Conservation (phyloP, 2,888 invertebrate genomes). For the Imbricaverruca yamaguchii region DNA sequence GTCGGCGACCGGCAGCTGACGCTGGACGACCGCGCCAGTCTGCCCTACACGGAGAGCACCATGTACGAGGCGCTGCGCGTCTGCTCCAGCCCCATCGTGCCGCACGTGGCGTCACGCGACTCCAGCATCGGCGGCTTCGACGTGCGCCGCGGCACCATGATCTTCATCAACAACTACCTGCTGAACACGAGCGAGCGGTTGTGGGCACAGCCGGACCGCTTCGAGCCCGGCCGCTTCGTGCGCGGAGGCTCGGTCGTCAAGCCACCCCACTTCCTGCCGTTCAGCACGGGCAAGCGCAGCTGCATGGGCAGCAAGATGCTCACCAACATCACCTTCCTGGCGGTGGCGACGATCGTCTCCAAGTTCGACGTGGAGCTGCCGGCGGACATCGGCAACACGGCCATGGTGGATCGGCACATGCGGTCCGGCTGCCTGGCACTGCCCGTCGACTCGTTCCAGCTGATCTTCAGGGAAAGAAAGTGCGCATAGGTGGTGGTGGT, state of each 20-base stretch:
- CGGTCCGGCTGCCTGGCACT: conserved; percentile 30
- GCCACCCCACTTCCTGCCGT: conserved; percentile 70
- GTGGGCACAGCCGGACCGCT: conserved; percentile 64
- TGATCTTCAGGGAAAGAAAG: neutral
- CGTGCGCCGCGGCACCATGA: conserved; percentile 66
- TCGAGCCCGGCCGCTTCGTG: conserved; percentile 68
- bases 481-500: no score
- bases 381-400: neutral
- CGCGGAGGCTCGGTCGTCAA: conserved; percentile 50
- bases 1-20: conserved; percentile 42
- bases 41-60: conserved; percentile 75
- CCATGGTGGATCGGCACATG: conserved; percentile 25
- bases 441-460: conserved; percentile 27
- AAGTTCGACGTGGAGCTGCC: conserved; percentile 30
- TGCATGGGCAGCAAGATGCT: conserved; percentile 76
- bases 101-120: conserved; percentile 74
- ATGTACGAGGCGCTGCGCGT: conserved; percentile 69
- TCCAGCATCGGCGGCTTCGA: conserved; percentile 62
- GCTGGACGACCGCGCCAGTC: conserved; percentile 54
- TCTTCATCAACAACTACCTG: conserved; percentile 76
- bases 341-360: conserved; percentile 29
- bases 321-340: conserved; percentile 29
- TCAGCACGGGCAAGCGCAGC: conserved; percentile 76
- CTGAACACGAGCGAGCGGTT: conserved; percentile 63
- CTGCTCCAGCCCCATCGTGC: conserved; percentile 80